Conservation (phyloP, 2,797 vertebrate genomes). For the Diglossa cyanea region DNA sequence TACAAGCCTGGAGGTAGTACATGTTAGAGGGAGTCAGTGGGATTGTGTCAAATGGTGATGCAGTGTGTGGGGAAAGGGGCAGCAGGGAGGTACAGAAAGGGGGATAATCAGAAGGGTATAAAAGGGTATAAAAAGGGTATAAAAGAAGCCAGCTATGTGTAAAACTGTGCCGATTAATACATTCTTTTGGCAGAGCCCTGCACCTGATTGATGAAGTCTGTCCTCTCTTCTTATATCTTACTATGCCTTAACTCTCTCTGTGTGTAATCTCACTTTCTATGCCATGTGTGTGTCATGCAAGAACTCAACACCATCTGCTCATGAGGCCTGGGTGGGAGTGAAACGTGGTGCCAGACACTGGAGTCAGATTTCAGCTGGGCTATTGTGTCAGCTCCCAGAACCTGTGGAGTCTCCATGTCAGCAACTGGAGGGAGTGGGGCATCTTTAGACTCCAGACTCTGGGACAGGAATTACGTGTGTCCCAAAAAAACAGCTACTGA, state of each 20-base stretch:
- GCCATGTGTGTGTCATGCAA: neutral
- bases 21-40: accelerated
- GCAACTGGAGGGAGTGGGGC: accelerated
- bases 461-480: neutral
- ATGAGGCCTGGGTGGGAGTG: accelerated
- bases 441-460: neutral
- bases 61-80: neutral
- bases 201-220: accelerated
- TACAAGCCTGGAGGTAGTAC: neutral
- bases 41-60: neutral
- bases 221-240: neutral
- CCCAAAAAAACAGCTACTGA: neutral
- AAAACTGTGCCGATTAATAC: neutral
- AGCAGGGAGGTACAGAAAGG: neutral
- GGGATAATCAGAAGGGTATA: accelerated
- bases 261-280: neutral
- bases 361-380: neutral
- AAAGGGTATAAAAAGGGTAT: neutral
- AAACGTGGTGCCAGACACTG: neutral
- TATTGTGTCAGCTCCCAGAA: accelerated
- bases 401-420: neutral
- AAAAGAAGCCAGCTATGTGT: accelerated
- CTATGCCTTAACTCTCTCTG: neutral
- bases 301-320: neutral
- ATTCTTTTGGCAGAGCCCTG: neutral